Evolutionary conservation across 1,140 invertebrate genomes (phyloP).

Genomic region (Lepidurus apus): DNA sequence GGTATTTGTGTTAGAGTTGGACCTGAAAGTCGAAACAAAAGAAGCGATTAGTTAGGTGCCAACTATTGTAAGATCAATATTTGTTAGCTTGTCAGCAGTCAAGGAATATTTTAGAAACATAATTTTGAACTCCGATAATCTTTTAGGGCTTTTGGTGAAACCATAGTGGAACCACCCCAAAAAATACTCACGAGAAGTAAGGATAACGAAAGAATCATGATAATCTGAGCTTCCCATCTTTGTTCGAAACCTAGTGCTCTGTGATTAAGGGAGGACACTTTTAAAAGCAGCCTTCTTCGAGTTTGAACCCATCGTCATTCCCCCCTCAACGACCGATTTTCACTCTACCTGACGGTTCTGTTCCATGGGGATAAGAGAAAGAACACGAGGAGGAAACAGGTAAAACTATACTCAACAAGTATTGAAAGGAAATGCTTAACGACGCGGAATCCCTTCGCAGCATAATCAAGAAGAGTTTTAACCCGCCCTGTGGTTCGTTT

Average conservation of each 20-base stretch:
- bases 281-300: background rate
- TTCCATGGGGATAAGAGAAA: background rate
- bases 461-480: background rate
- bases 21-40: background rate
- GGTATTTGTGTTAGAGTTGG: background rate
- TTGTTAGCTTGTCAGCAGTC: no score
- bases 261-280: background rate
- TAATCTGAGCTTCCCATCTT: constrained; percentile 11
- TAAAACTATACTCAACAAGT: constrained; percentile 15
- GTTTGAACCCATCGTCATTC: background rate
- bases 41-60: background rate
- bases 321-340: background rate
- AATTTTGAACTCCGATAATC: no score
- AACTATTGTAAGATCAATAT: background rate
- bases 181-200: background rate
- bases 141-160: background rate
- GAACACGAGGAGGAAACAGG: constrained; percentile 9
- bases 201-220: background rate
- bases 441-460: background rate
- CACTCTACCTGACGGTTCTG: constrained; percentile 2
- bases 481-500: background rate
- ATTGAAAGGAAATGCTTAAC: constrained; percentile 17
- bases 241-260: background rate
- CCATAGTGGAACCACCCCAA: background rate
- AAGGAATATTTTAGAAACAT: no score